A percentile compares a stretch with the other conserved stretches of the same genome.
phyloP scores from a whole-genome alignment of 2,113 vertebrate genomes.

The Panurus biarmicus region DNA sequence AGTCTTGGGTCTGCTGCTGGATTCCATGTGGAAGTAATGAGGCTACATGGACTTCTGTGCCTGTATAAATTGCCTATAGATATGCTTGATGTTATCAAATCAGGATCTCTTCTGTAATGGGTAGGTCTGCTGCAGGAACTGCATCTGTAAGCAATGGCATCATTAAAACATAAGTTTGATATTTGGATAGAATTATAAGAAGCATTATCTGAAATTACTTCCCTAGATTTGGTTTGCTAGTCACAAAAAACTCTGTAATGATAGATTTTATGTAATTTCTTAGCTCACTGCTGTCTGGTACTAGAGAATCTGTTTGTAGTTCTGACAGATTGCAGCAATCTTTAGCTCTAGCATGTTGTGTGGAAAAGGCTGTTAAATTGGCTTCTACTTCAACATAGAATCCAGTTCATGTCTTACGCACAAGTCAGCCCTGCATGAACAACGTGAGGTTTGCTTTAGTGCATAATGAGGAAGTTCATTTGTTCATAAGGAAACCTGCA shows the following conservation, averaged over 20 bases:
- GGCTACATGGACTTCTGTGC: neutral
- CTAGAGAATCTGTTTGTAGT: neutral
- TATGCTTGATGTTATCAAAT: neutral
- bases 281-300: neutral
- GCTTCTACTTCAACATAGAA: neutral
- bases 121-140: neutral
- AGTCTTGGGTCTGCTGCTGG: constrained; percentile 31
- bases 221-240: neutral
- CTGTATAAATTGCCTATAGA: neutral
- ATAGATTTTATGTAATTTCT: neutral
- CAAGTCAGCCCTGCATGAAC: neutral
- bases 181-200: neutral
- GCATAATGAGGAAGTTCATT: neutral
- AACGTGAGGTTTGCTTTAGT: neutral
- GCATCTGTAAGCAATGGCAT: neutral
- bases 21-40: neutral
- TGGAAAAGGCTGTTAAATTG: neutral
- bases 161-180: neutral
- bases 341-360: neutral
- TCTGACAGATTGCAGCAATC: neutral
- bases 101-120: neutral
- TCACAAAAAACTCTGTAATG: neutral
- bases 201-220: neutral
- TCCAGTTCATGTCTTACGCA: neutral
- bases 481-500: neutral